Conservation (phyloP, 1,140 invertebrate species). For the Ylistrum balloti region DNA sequence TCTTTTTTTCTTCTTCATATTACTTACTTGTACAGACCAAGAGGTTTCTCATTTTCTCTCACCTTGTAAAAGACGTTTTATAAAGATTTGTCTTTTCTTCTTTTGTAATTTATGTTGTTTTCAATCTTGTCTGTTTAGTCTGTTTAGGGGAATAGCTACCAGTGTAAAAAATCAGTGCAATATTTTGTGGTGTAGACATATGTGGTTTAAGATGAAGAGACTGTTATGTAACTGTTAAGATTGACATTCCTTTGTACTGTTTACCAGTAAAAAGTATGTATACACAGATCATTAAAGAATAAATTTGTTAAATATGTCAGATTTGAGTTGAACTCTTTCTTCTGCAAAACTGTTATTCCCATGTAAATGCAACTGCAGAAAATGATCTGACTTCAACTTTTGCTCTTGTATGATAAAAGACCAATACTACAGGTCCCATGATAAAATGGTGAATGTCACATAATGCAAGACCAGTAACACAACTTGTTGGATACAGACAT, state of each 20-base stretch:
- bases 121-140: too few species aligned
- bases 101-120: too few species aligned
- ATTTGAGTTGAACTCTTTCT: not conserved
- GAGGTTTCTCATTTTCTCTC: not conserved
- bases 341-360: too few species aligned
- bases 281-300: not conserved
- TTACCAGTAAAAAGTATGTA: slow-evolving; percentile 1
- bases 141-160: not conserved
- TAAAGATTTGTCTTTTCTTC: too few species aligned
- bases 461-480: too few species aligned
- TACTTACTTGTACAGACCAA: not conserved
- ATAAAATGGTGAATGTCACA: too few species aligned
- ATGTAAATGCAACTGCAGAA: too few species aligned
- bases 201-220: not conserved
- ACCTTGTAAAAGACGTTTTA: not conserved
- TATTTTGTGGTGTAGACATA: not conserved
- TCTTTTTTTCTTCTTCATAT: not conserved
- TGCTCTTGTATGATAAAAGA: too few species aligned
- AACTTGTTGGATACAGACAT: too few species aligned
- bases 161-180: not conserved
- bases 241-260: not conserved
- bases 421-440: too few species aligned
- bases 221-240: not conserved
- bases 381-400: too few species aligned
- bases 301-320: slow-evolving; percentile 30